Evolutionary conservation across 2,113 vertebrate species (phyloP).

Genomic region (Plestiodon gilberti): DNA sequence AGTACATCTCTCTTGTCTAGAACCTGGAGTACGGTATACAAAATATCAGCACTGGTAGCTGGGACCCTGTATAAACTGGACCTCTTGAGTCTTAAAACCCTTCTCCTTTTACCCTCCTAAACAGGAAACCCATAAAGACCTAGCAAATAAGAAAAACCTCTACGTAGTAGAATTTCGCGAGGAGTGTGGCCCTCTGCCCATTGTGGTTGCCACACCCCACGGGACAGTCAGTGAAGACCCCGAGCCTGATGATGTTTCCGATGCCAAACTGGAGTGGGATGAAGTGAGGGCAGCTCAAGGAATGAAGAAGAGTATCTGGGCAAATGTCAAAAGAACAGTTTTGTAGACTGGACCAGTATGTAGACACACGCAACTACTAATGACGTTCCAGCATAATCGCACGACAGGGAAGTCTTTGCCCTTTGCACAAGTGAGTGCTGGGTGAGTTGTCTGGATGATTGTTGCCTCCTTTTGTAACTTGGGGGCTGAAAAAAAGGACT

Average conservation of each 20-base stretch:
- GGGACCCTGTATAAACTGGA: background rate
- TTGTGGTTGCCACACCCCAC: conserved; percentile 83
- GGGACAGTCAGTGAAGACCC: conserved; percentile 66
- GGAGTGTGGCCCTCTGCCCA: conserved; percentile 85
- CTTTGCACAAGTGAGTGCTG: background rate
- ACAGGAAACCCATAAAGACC: conserved; percentile 87
- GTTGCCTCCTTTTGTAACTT: background rate
- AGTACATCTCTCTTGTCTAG: background rate
- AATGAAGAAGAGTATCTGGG: conserved; percentile 83
- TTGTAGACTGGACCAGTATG: conserved; percentile 64
- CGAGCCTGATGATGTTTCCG: conserved; percentile 79
- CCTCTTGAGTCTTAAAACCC: background rate
- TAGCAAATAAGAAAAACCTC: conserved; percentile 87
- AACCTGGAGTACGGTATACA: background rate
- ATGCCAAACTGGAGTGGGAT: conserved; percentile 85
- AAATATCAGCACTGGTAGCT: background rate
- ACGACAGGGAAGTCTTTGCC: background rate
- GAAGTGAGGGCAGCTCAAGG: conserved; percentile 86
- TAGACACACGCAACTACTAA: background rate
- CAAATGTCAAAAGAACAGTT: conserved; percentile 75
- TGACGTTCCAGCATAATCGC: background rate
- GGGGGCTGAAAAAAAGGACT: background rate
- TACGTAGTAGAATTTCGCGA: conserved; percentile 89
- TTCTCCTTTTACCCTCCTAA: background rate
- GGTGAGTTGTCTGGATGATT: background rate